A percentile compares a stretch with the other conserved stretches of the same genome.
These are phyloP conservation scores for Drosophila quadrilineata DNA, from an alignment of 1,140 invertebrate species.

Conservation along the genomic window DNA sequence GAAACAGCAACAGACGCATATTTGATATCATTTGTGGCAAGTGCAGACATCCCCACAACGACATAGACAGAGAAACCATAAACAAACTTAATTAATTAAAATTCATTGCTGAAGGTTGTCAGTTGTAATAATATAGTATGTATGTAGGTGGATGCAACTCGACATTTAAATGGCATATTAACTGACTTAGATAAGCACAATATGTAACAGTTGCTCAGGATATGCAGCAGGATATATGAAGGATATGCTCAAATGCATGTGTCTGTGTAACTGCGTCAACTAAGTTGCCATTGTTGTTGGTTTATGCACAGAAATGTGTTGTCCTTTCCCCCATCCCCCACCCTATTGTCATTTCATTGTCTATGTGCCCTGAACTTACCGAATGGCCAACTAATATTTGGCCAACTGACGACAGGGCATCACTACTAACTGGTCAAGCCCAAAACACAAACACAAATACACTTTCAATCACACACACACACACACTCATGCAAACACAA, in stretches of 20 bases:
- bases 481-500: slow-evolving; percentile 34
- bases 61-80: slow-evolving; percentile 46
- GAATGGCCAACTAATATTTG: slow-evolving; percentile 51
- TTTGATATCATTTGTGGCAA: slow-evolving; percentile 52
- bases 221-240: slow-evolving; percentile 5
- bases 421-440: slow-evolving; percentile 30
- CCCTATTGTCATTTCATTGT: too few species aligned
- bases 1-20: background rate
- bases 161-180: slow-evolving; percentile 75
- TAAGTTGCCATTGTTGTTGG: slow-evolving; percentile 48
- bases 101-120: slow-evolving; percentile 54
- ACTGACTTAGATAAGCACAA: slow-evolving; percentile 69
- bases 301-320: slow-evolving; percentile 35
- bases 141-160: slow-evolving; percentile 35
- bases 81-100: slow-evolving; percentile 75
- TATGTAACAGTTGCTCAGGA: slow-evolving; percentile 4
- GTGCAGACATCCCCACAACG: slow-evolving; percentile 43
- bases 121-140: too few species aligned
- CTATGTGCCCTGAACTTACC: too few species aligned
- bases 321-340: too few species aligned
- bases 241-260: background rate
- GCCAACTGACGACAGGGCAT: slow-evolving; percentile 35
- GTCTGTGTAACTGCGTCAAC: background rate
- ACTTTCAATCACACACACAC: too few species aligned
- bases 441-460: too few species aligned